These are phyloP conservation scores for Leptobrachium leishanense DNA, from an alignment of 2,113 vertebrate species.

Conservation along the genomic window DNA sequence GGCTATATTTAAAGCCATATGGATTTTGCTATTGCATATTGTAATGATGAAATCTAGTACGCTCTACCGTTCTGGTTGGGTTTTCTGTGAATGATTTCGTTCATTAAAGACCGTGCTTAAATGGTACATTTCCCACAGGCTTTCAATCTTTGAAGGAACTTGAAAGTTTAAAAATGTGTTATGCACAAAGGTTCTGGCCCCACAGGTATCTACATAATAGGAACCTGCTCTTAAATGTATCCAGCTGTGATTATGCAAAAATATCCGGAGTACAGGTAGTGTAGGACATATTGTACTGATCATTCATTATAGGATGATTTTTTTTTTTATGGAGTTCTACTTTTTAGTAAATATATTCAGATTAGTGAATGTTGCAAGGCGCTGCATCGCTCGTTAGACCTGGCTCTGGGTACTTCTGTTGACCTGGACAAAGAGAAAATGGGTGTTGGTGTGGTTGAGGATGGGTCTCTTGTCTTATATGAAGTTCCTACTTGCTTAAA, in stretches of 20 bases:
- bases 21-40: slow-evolving; percentile 9
- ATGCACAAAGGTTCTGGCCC: not conserved
- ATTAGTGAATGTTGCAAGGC: too few relatives aligned
- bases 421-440: too few relatives aligned
- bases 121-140: not conserved
- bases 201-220: not conserved
- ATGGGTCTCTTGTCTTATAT: too few relatives aligned
- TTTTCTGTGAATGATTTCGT: slow-evolving; percentile 29
- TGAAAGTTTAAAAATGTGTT: slow-evolving; percentile 19
- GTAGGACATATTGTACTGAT: not conserved
- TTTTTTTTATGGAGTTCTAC: too few relatives aligned
- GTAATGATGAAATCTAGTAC: slow-evolving; percentile 32
- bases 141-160: not conserved
- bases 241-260: not conserved
- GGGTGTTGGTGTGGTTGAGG: too few relatives aligned
- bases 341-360: too few relatives aligned
- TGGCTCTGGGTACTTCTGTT: too few relatives aligned
- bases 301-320: too few relatives aligned
- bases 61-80: slow-evolving; percentile 51
- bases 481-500: too few relatives aligned
- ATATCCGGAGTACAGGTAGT: too few relatives aligned
- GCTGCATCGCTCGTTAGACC: too few relatives aligned
- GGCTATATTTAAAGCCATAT: not conserved
- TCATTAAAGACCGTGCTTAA: slow-evolving; percentile 15
- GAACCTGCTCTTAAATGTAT: not conserved